Percentiles rank a stretch among this genome's conserved stretches.
These are phyloP conservation scores for Neomicropteryx cornuta DNA, from an alignment of 1,140 invertebrate genomes.

Conservation along the genomic window DNA sequence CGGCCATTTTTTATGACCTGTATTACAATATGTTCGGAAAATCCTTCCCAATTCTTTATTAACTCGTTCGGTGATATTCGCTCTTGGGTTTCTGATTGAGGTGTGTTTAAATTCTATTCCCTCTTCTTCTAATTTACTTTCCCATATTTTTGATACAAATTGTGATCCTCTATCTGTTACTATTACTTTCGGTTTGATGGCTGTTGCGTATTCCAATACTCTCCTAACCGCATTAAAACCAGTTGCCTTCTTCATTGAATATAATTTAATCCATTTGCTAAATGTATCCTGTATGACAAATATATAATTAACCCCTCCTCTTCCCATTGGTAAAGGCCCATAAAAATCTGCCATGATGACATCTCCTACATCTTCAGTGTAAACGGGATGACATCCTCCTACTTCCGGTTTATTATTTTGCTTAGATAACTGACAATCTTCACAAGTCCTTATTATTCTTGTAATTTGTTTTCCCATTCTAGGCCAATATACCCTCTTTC, in stretches of 20 bases:
- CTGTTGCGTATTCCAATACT: not conserved
- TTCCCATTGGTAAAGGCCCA: constrained; percentile 15
- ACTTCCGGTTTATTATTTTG: not conserved
- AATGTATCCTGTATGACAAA: constrained; percentile 16
- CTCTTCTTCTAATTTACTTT: not conserved
- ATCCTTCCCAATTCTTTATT: constrained; percentile 15
- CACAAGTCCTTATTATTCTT: constrained; percentile 9
- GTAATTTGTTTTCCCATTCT: constrained; percentile 8
- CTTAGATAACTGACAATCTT: not conserved
- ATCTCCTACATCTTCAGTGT: constrained; percentile 7
- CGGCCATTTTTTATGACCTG: constrained; percentile 11
- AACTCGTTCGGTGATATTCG: constrained; percentile 13
- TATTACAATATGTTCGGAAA: constrained; percentile 14
- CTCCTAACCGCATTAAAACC: constrained; percentile 6
- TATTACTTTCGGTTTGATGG: not conserved
- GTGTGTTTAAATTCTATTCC: constrained; percentile 9
- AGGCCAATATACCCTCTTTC: constrained; percentile 11
- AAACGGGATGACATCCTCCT: not conserved
- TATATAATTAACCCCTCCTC: constrained; percentile 10
- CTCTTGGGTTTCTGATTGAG: constrained; percentile 13
- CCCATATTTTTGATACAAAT: not conserved
- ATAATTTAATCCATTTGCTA: constrained; percentile 16
- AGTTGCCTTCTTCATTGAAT: constrained; percentile 14
- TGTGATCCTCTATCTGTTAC: not conserved
- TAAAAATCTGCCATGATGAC: constrained; percentile 15